Percentiles rank a stretch among this genome's conserved stretches.
These are phyloP conservation scores for Escarpia spicata DNA, from an alignment of 2,888 invertebrate genomes.

Conservation along the genomic window DNA sequence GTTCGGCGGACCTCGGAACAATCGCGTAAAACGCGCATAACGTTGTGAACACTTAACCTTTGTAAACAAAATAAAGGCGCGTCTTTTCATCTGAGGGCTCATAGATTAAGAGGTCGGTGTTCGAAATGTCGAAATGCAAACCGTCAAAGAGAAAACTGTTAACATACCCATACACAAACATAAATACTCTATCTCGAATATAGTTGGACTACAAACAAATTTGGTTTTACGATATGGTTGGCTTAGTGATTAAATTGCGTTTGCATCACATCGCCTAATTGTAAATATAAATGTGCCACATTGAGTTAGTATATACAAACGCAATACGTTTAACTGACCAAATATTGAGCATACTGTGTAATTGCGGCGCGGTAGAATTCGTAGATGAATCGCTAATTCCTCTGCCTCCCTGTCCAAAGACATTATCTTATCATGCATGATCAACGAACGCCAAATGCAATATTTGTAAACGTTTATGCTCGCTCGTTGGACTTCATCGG, in stretches of 20 bases:
- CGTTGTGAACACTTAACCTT: too few relatives aligned
- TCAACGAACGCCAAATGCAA: background rate
- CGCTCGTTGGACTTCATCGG: background rate
- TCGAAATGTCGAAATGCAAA: too few relatives aligned
- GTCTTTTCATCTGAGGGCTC: too few relatives aligned
- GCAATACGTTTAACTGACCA: background rate
- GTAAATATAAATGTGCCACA: background rate
- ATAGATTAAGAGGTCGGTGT: too few relatives aligned
- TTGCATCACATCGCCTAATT: background rate
- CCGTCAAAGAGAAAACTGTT: too few relatives aligned
- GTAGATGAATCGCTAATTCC: background rate
- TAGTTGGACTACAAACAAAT: background rate
- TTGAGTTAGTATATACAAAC: background rate
- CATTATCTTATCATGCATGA: background rate
- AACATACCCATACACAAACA: too few relatives aligned
- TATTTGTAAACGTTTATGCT: conserved; percentile 16
- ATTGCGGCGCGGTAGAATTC: background rate
- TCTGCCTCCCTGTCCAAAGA: background rate
- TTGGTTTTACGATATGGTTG: background rate
- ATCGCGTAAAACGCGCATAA: too few relatives aligned
- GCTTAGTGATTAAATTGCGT: background rate
- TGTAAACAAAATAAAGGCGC: too few relatives aligned
- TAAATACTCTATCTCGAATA: too few relatives aligned
- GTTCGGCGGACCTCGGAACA: too few relatives aligned
- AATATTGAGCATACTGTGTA: background rate